These are phyloP conservation scores for Rhagium mordax DNA, from an alignment of 2,888 invertebrate species.

Conservation along the genomic window DNA sequence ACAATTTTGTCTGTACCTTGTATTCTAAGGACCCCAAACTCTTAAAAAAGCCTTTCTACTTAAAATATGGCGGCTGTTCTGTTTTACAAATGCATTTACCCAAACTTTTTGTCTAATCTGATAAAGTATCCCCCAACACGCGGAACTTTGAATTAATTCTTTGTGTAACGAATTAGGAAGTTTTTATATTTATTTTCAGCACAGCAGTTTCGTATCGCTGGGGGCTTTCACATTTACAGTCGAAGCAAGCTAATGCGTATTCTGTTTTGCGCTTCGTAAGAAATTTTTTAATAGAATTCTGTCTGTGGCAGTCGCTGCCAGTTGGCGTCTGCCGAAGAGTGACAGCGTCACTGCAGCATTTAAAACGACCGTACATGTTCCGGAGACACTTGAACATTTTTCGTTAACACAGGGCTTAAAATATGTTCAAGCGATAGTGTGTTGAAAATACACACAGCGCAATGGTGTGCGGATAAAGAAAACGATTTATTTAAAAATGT, in stretches of 20 bases:
- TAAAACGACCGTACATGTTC: conserved; percentile 33
- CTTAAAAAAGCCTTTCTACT: conserved; percentile 29
- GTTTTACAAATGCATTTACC: conserved; percentile 52
- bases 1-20: too few species aligned
- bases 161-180: conserved; percentile 51
- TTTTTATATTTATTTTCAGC: conserved; percentile 51
- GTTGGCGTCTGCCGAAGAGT: conserved; percentile 44
- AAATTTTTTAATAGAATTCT: conserved; percentile 58
- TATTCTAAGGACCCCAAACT: neutral
- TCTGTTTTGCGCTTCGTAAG: conserved; percentile 46
- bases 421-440: too few species aligned
- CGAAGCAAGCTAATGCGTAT: conserved; percentile 34
- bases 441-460: too few species aligned
- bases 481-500: too few species aligned
- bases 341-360: conserved; percentile 53
- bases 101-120: conserved; percentile 51
- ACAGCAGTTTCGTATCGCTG: conserved; percentile 43
- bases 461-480: too few species aligned
- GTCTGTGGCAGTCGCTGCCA: conserved; percentile 54
- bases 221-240: conserved; percentile 3
- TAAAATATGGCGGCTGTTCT: conserved; percentile 49
- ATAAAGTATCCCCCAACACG: conserved; percentile 47
- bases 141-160: conserved; percentile 50
- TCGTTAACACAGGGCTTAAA: neutral
- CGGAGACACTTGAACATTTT: neutral